Conservation (phyloP, 2,888 invertebrate species). For the Caenorhabditis auriculariae region DNA sequence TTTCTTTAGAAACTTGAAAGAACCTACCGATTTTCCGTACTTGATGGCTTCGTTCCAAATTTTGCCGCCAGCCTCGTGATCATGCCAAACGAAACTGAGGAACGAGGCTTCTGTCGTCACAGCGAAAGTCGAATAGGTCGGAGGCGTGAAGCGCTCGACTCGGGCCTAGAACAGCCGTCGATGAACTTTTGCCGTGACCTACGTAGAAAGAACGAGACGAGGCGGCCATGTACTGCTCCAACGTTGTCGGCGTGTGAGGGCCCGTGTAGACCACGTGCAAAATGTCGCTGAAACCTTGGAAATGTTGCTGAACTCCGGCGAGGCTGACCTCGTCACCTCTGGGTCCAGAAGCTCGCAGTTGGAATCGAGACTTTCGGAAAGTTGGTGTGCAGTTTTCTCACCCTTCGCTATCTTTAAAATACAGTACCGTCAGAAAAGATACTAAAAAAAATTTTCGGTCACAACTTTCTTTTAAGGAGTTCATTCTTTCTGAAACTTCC, state of each 20-base stretch:
- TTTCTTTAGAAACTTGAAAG: too few relatives aligned
- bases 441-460: too few relatives aligned
- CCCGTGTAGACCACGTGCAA: conserved; percentile 43
- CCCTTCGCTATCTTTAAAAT: conserved; percentile 43
- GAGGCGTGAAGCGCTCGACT: conserved; percentile 36
- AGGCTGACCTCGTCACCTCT: conserved; percentile 16
- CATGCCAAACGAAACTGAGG: conserved; percentile 49
- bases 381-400: conserved; percentile 36
- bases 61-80: conserved; percentile 28
- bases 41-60: conserved; percentile 30
- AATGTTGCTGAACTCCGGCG: background rate
- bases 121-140: conserved; percentile 48
- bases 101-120: conserved; percentile 38
- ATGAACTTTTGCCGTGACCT: conserved; percentile 1
- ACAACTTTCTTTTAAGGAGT: too few relatives aligned
- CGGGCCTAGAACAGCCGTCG: conserved; percentile 18
- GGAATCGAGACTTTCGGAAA: conserved; percentile 46
- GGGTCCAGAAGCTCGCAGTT: conserved; percentile 38
- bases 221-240: conserved; percentile 49
- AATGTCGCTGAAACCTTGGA: conserved; percentile 6
- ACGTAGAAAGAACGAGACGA: conserved; percentile 34
- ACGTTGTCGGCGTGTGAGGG: conserved; percentile 31
- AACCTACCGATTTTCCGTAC: conserved; percentile 15
- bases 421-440: too few relatives aligned
- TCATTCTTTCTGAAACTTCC: too few relatives aligned